Evolutionary conservation across 30 jellyfish, hydroid and myxozoan species (phyloP).

Genomic region (Aurelia coerulea): DNA sequence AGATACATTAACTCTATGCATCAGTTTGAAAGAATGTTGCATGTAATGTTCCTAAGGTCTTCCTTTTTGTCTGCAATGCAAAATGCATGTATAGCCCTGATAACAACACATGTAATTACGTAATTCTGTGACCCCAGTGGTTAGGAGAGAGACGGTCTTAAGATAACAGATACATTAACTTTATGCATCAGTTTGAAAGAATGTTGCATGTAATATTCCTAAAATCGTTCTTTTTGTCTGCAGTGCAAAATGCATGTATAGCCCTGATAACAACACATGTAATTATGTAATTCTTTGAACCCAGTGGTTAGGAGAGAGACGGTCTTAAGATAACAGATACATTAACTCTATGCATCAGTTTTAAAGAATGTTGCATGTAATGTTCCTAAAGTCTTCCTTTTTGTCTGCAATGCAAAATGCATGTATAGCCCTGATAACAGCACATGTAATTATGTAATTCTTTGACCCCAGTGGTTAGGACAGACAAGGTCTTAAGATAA

Average conservation of each 20-base stretch:
- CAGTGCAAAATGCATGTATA: conserved; percentile 76
- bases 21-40: neutral
- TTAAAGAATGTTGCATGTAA: neutral
- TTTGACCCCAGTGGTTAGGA: too few species aligned
- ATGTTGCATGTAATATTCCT: neutral
- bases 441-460: too few species aligned
- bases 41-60: neutral
- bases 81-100: conserved; percentile 87
- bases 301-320: too few species aligned
- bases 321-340: too few species aligned
- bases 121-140: too few species aligned
- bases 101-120: neutral
- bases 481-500: too few species aligned
- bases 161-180: too few species aligned
- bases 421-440: conserved; percentile 73
- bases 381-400: neutral
- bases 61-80: conserved; percentile 38
- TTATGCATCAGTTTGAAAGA: neutral
- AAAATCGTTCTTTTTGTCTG: neutral
- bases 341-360: neutral
- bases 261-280: conserved; percentile 65
- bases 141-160: too few species aligned
- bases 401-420: conserved; percentile 67
- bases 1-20: neutral
- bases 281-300: too few species aligned